Conservation (phyloP, 2,888 invertebrate species). For the Agrochola macilenta region DNA sequence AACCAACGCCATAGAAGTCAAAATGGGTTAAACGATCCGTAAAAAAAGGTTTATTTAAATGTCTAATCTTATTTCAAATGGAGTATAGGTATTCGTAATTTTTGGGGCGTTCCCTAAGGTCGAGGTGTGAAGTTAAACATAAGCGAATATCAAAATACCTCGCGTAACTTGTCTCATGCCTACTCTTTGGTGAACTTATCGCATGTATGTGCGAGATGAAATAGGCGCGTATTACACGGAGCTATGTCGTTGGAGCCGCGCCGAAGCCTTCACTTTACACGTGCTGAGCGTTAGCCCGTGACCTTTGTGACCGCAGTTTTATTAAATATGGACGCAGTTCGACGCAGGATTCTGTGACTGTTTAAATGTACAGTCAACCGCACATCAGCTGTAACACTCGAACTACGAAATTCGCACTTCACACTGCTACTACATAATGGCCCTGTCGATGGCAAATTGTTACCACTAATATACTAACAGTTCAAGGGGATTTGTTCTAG, state of each 20-base stretch:
- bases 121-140: not conserved
- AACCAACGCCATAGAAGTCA: too few species aligned
- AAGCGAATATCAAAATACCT: too few species aligned
- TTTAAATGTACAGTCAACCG: not conserved
- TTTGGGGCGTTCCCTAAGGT: not conserved
- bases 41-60: too few species aligned
- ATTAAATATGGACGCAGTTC: slow-evolving; percentile 7
- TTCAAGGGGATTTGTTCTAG: too few species aligned
- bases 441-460: too few species aligned
- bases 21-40: too few species aligned
- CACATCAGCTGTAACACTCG: too few species aligned
- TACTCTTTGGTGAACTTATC: not conserved
- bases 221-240: slow-evolving; percentile 3
- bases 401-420: too few species aligned
- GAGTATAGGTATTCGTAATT: not conserved
- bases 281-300: not conserved
- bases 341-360: not conserved
- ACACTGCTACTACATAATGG: too few species aligned
- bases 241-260: not conserved
- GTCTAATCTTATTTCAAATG: too few species aligned
- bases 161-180: not conserved
- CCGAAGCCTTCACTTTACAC: not conserved
- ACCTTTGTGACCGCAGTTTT: not conserved
- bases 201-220: not conserved
- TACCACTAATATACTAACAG: not conserved